These are phyloP conservation scores for Pseudochirops cupreus DNA, from an alignment of 2,797 vertebrate genomes.

Conservation along the genomic window DNA sequence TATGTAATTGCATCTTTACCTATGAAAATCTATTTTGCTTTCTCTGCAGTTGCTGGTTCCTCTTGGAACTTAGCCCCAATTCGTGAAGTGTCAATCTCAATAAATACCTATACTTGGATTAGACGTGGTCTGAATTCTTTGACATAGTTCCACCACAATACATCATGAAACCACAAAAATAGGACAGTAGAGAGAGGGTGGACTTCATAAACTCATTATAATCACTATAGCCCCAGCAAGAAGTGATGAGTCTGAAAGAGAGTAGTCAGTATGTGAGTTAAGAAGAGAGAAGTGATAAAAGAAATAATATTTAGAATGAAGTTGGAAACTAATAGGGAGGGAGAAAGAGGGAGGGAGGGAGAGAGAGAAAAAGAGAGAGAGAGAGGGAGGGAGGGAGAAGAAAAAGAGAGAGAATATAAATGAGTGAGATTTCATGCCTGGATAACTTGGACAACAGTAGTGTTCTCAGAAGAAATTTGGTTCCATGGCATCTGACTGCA, in stretches of 20 bases:
- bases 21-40: too few relatives aligned
- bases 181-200: too few relatives aligned
- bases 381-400: neutral
- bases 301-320: neutral
- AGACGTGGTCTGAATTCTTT: too few relatives aligned
- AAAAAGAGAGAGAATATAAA: neutral
- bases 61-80: too few relatives aligned
- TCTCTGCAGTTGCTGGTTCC: too few relatives aligned
- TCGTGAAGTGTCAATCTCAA: too few relatives aligned
- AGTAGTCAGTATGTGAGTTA: neutral
- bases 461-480: neutral
- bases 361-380: neutral
- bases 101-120: too few relatives aligned
- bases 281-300: neutral
- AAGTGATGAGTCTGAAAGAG: neutral
- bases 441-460: neutral
- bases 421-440: neutral
- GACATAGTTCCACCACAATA: too few relatives aligned
- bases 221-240: too few relatives aligned
- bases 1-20: too few relatives aligned
- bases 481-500: neutral
- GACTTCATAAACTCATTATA: too few relatives aligned
- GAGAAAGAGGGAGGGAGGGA: neutral
- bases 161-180: too few relatives aligned
- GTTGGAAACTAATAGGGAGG: neutral